Percentiles rank a stretch among this genome's conserved stretches.
Evolutionary conservation across 2,797 vertebrate species (phyloP).

Genomic region (Nothura maculosa): DNA sequence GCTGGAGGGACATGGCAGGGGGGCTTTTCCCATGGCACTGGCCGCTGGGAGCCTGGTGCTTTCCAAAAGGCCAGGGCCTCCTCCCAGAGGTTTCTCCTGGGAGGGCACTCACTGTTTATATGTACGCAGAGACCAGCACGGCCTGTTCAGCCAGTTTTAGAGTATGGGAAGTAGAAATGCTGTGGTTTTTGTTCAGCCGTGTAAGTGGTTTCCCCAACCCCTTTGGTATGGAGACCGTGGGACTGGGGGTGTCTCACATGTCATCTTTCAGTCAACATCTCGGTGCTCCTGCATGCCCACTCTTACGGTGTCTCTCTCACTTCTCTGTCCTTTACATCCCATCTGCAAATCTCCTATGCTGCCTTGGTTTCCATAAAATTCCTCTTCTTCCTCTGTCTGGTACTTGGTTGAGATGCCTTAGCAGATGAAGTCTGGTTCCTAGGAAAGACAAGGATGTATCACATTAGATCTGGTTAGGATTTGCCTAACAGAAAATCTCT

Average conservation of each 20-base stretch:
- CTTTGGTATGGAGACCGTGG: rapidly evolving
- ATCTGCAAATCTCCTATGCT: not conserved
- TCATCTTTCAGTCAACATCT: rapidly evolving
- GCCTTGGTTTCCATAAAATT: rapidly evolving
- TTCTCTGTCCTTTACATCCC: not conserved
- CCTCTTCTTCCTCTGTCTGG: not conserved
- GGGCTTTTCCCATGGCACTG: not conserved
- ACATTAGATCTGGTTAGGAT: not conserved
- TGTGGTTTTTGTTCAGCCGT: not conserved
- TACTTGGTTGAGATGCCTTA: not conserved
- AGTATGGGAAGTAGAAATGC: slow-evolving; percentile 44
- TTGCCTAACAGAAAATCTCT: not conserved
- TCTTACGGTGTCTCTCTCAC: not conserved
- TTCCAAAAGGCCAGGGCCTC: not conserved
- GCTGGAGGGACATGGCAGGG: not conserved
- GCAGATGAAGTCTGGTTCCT: not conserved
- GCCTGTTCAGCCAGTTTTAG: slow-evolving; percentile 56
- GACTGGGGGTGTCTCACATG: not conserved
- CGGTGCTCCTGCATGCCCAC: not conserved
- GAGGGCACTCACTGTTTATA: not conserved
- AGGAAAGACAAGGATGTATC: not conserved
- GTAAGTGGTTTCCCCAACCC: not conserved
- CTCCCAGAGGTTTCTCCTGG: not conserved
- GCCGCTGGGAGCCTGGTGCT: not conserved
- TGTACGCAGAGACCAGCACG: slow-evolving; percentile 1